phyloP scores from a whole-genome alignment of 2,113 vertebrate genomes.

The Pteronura brasiliensis region DNA sequence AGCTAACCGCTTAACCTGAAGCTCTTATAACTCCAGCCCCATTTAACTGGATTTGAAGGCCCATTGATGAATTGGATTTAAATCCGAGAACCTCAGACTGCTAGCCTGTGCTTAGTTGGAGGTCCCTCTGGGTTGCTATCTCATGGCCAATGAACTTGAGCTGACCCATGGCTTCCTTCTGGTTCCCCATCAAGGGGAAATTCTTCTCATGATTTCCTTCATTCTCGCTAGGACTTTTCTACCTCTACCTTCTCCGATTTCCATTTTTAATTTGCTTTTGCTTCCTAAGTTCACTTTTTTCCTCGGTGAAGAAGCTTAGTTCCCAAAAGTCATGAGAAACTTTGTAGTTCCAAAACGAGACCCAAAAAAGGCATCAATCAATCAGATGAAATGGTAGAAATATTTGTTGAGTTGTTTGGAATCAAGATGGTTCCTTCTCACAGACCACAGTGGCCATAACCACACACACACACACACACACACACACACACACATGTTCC shows the following conservation, averaged over 20 bases:
- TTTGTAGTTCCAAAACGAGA: conserved; percentile 16
- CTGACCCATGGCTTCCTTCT: background rate
- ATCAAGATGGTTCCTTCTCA: background rate
- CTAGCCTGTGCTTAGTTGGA: background rate
- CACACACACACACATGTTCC: background rate
- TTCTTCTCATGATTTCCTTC: background rate
- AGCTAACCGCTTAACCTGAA: background rate
- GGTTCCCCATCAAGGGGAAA: background rate
- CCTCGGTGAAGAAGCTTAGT: background rate
- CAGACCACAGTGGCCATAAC: background rate
- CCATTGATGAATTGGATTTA: background rate
- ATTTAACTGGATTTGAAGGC: background rate
- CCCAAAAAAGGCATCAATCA: background rate
- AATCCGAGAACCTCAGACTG: background rate
- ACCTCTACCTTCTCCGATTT: background rate
- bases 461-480: background rate
- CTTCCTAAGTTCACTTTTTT: background rate
- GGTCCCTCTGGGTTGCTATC: background rate
- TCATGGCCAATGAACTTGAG: background rate
- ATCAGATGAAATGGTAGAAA: background rate
- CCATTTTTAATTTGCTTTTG: background rate
- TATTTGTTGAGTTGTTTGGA: background rate
- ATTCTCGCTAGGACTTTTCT: background rate
- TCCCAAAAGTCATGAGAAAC: background rate
- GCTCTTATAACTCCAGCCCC: background rate